Percentiles rank a stretch among this genome's conserved stretches.
These are phyloP conservation scores for Protobothrops flavoviridis DNA, from an alignment of 2,113 vertebrate genomes.

Conservation along the genomic window DNA sequence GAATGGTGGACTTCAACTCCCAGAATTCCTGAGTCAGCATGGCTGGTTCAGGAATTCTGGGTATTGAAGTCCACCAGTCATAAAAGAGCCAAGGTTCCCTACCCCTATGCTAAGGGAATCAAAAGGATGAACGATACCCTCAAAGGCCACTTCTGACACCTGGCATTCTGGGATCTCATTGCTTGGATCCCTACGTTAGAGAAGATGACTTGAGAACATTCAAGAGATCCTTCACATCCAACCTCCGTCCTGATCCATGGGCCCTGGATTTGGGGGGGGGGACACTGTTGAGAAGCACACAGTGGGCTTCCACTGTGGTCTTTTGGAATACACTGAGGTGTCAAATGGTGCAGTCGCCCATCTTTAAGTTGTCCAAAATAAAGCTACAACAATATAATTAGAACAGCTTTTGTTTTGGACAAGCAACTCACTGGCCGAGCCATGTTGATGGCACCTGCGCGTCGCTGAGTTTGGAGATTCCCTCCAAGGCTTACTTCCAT, in stretches of 20 bases:
- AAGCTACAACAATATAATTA: background rate
- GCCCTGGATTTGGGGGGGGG: background rate
- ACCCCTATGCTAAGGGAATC: background rate
- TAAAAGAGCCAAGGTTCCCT: too few species aligned
- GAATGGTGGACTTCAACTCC: too few species aligned
- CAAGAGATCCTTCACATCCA: background rate
- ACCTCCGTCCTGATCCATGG: background rate
- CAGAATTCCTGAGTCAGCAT: too few species aligned
- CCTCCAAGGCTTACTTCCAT: background rate
- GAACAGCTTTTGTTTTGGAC: background rate
- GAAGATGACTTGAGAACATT: background rate
- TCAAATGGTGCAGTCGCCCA: background rate
- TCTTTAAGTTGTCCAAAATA: background rate
- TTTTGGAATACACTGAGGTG: background rate
- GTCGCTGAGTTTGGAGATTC: background rate
- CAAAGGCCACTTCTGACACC: background rate
- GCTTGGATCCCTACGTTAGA: background rate
- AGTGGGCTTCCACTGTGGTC: background rate
- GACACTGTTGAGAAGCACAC: background rate
- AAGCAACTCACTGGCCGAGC: background rate
- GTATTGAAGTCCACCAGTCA: too few species aligned
- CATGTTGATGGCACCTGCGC: background rate
- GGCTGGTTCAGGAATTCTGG: too few species aligned
- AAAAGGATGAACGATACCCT: accelerated
- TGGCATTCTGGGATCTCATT: too few species aligned